Percentiles rank a stretch among this genome's conserved stretches.
Conservation (phyloP, 2,797 vertebrate genomes). For the Corythornis leucogaster region DNA sequence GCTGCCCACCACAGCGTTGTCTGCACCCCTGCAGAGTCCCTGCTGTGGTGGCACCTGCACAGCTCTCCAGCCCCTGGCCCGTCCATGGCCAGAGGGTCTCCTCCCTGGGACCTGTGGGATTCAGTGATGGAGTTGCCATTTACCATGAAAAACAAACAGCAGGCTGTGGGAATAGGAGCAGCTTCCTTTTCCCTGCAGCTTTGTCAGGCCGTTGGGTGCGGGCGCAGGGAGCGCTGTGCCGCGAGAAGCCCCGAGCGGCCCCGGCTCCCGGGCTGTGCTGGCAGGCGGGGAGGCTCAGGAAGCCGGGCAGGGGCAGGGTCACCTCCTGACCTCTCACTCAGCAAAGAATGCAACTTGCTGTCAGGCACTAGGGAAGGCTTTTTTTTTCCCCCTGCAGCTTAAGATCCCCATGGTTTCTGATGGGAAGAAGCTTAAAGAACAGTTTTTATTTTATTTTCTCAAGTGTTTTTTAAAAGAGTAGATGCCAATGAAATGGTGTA, state of each 20-base stretch:
- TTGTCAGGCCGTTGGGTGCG: conserved; percentile 23
- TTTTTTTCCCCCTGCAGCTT: background rate
- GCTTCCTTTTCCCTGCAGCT: conserved; percentile 69
- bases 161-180: conserved; percentile 65
- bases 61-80: accelerated
- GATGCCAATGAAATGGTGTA: conserved; percentile 32
- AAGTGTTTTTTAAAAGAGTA: conserved; percentile 23
- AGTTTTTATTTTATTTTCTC: conserved; percentile 52
- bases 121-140: conserved; percentile 35
- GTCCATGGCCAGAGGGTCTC: accelerated
- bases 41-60: background rate
- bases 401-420: background rate
- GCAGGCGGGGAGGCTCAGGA: conserved; percentile 26
- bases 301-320: conserved; percentile 48
- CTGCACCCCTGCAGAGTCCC: background rate
- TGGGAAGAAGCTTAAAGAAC: conserved; percentile 30
- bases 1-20: accelerated
- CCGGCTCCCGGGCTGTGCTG: background rate
- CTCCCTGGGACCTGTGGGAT: conserved; percentile 6
- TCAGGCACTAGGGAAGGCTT: background rate
- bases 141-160: conserved; percentile 65
- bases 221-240: background rate
- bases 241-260: background rate
- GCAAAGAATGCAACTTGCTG: conserved; percentile 50
- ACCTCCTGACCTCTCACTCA: conserved; percentile 34